Evolutionary conservation across 2,113 vertebrate species (phyloP), one percentile per base, ranked within the genome.

Genomic region (Dryoscopus gambensis): DNA sequence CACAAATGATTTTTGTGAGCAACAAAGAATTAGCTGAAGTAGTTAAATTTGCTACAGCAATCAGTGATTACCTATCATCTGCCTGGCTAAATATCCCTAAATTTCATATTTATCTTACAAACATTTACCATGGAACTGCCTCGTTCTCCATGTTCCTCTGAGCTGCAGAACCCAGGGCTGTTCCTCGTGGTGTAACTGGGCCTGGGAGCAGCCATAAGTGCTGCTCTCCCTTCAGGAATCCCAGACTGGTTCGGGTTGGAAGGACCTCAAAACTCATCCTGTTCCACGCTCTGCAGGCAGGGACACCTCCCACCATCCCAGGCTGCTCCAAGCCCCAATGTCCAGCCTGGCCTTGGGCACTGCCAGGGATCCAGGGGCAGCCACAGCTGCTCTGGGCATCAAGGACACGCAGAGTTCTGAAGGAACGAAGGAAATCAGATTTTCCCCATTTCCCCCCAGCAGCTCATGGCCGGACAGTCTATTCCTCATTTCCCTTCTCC

Each of bases 61-160:
- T 23, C 40, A 15, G 3, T 17, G 18, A 23, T 70, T 27, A 23
- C 0, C 0, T 21, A 15, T 42, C 4, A n/a, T 24, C 63, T 69
- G 17, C 46, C 46, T 50, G 40, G 46, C 18, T 50, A 33, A 74
- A 40, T 55, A 35, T 33, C 14, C 17, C 44, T 60, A 5, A 27
- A 28, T 28, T 56, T 69, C 27, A 9, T n/a, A 15, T 60, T 75
- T 65, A 40, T 56, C 37, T 60, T 37, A 21, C 33, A 40, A 20
- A 64, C 33, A 52, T 76, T 79, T 22, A 13, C 30, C 8, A 1
- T 4, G 37, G 52, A 30, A 14, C 16, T 33, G 6, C 40, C 15
- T 76, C 0, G 2, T 35, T 42, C 62, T 53, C 17, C 11, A 0
- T 8, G 20, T 37, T 70, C 14, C 52, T 46, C 13, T 15, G 44